Base-by-base conservation (phyloP, 2,113 vertebrate genomes). In the Prochilodus magdalenae region DNA sequence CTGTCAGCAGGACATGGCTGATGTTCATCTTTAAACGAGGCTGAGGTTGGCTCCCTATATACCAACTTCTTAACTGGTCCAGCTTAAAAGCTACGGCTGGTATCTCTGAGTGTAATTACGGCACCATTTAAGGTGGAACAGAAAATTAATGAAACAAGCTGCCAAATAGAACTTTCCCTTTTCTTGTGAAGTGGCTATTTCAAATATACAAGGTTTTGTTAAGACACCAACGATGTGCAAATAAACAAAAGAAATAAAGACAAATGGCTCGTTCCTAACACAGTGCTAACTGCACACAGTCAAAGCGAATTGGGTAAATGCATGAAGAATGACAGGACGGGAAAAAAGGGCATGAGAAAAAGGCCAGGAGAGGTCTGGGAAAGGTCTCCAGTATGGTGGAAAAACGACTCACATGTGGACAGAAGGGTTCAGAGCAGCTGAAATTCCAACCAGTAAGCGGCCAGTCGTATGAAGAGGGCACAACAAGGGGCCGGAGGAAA, bases 351-450 rank as follows among this genome's bases (percentile, higher is more conserved):
- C n/a, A n/a, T n/a, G 40, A 44, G 74, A 63, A 22, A 11, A 16
- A 75, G 24, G 53, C 22, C 22, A 51, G 16, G 15, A 29, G 2
- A 81, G 67, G 62, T 72, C 6, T 26, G 18, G 60, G 30, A 59
- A 55, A 49, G 33, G 26, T 14, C n/a, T 29, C 53, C 15, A 18
- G 49, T 36, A 66, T 24, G 51, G 36, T 13, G 36, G 36, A 10
- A 57, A 12, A 79, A 49, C 11, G 40, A 87, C 86, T 87, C 77
- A 83, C 85, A 79, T 84, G 57, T 72, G 75, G 36, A 79, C 60
- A 80, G 30, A n/a, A 80, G 30, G 51, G 27, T 26, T 72, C 12
- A 59, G 69, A 67, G 44, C 60, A 53, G 62, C 33, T 49, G 55
- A 24, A 67, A 69, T 22, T 78, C 60, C 40, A 24, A 72, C 24